phyloP scores from a whole-genome alignment of 2,797 vertebrate species.

The Esox masquinongy region DNA sequence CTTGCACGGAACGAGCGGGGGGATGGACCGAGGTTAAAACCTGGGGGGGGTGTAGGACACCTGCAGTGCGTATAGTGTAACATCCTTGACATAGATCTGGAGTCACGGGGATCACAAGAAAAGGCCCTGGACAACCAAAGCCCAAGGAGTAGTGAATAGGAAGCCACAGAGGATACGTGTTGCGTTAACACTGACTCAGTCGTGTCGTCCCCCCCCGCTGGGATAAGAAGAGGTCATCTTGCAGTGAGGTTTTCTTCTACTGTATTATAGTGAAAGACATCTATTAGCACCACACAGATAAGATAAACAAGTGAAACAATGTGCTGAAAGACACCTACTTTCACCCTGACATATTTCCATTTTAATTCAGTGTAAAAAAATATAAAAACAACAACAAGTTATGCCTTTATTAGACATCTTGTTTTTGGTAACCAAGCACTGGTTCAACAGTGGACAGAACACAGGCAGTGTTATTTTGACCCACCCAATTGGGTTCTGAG shows the following conservation, averaged over 20 bases:
- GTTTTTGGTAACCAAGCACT: neutral
- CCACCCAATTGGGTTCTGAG: no score
- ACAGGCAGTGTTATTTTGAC: no score
- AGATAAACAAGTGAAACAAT: constrained; percentile 16
- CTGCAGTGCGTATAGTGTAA: constrained; percentile 58
- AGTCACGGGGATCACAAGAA: constrained; percentile 36
- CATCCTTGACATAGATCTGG: constrained; percentile 39
- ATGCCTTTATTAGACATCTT: neutral
- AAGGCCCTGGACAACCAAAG: neutral
- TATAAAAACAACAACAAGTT: neutral
- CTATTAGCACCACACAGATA: constrained; percentile 4
- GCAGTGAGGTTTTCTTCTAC: constrained; percentile 47
- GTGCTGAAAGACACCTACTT: neutral
- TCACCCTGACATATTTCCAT: neutral
- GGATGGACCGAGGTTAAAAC: neutral
- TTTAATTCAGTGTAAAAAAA: neutral
- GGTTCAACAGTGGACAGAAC: no score
- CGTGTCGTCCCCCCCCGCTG: constrained; percentile 10
- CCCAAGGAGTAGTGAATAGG: neutral
- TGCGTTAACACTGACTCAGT: constrained; percentile 44
- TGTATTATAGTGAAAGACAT: neutral
- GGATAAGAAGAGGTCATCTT: constrained; percentile 51
- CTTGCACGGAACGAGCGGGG: constrained; percentile 57
- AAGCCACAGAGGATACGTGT: constrained; percentile 33
- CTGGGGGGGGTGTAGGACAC: constrained; percentile 63